A percentile compares a stretch with the other conserved stretches of the same genome.
phyloP scores from a whole-genome alignment of 2,797 vertebrate genomes.

The Bufotes viridis region DNA sequence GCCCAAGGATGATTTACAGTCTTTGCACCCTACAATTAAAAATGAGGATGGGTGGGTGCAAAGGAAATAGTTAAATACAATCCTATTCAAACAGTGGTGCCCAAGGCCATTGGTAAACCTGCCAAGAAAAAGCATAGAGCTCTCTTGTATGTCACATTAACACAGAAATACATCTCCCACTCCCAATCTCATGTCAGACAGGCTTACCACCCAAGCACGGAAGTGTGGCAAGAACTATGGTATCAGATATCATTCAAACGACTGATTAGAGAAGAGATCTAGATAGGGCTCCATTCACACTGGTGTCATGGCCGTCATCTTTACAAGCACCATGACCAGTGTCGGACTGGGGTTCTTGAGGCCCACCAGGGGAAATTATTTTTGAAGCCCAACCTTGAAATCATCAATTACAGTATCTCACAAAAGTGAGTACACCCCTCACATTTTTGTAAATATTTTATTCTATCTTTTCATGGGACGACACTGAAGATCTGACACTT shows the following conservation, averaged over 20 bases:
- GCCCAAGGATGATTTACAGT: background rate
- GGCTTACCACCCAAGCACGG: background rate
- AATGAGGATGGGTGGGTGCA: background rate
- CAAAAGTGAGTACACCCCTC: no score
- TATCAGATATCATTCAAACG: background rate
- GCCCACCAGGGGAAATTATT: no score
- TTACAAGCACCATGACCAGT: background rate
- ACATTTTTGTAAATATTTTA: no score
- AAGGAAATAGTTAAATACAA: slow-evolving; percentile 5
- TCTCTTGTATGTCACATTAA: background rate
- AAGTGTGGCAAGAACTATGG: background rate
- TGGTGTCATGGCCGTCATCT: background rate
- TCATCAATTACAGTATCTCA: no score
- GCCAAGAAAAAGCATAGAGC: slow-evolving; percentile 9
- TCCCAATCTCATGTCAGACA: background rate
- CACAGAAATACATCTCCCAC: background rate
- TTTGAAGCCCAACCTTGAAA: no score
- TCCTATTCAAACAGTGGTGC: background rate
- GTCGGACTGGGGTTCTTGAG: no score
- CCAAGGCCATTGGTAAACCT: background rate
- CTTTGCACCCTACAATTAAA: background rate
- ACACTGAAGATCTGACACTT: no score
- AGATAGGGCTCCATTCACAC: background rate
- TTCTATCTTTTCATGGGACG: no score
- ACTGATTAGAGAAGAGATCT: background rate